Percentiles rank a stretch among this genome's conserved stretches.
Conservation (phyloP, 37 sponge, comb jelly and placozoan genomes). For the Aphrocallistes beatrix region DNA sequence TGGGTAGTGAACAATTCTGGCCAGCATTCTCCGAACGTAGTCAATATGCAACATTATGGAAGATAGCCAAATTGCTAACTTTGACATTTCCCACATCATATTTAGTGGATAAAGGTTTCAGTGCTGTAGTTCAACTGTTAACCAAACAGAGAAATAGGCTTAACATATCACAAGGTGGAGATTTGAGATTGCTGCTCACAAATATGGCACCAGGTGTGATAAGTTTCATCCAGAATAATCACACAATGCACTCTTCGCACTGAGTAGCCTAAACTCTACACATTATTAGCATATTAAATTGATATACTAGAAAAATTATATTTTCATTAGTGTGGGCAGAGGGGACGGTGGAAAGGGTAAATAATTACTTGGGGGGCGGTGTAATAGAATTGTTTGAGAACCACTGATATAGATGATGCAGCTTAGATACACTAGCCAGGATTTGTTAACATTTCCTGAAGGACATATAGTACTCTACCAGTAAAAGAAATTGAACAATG, state of each 20-base stretch:
- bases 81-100: slow-evolving; percentile 5
- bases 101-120: background rate
- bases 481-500: no score
- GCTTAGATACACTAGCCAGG: no score
- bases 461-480: no score
- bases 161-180: slow-evolving; percentile 14
- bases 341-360: slow-evolving; percentile 5
- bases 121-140: background rate
- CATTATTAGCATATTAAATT: background rate
- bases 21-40: slow-evolving; percentile 19
- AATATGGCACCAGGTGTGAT: slow-evolving; percentile 1
- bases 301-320: background rate
- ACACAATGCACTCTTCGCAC: background rate
- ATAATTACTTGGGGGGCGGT: no score
- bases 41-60: background rate
- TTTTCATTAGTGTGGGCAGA: slow-evolving; percentile 13
- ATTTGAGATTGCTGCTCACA: slow-evolving; percentile 17
- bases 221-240: background rate
- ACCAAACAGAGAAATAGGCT: slow-evolving; percentile 13
- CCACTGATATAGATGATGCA: background rate
- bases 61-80: slow-evolving; percentile 7
- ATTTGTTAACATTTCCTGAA: no score
- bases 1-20: slow-evolving; percentile 19
- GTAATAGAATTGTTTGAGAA: background rate
- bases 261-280: background rate